Conservation (phyloP, 2,113 vertebrate genomes). For the Lasiurus cinereus region DNA sequence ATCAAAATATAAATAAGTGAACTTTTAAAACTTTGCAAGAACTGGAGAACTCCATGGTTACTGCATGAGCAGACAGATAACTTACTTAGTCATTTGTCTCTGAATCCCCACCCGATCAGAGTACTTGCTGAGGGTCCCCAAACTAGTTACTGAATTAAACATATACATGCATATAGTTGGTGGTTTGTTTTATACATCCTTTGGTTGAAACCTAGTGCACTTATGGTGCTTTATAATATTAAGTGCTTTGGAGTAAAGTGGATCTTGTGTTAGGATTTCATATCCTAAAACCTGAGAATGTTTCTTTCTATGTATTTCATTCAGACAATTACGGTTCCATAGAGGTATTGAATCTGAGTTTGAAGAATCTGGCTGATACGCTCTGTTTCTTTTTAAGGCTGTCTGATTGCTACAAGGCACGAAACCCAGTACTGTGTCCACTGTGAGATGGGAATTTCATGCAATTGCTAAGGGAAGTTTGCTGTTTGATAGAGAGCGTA, state of each 20-base stretch:
- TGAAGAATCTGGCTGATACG: neutral
- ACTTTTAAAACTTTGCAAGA: neutral
- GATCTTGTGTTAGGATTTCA: neutral
- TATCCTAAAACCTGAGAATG: neutral
- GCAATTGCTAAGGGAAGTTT: neutral
- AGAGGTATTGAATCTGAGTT: neutral
- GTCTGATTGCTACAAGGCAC: neutral
- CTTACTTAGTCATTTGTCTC: neutral
- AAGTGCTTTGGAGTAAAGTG: slow-evolving; percentile 24
- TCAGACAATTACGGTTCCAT: neutral
- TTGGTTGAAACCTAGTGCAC: neutral
- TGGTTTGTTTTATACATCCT: neutral
- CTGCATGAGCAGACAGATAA: neutral
- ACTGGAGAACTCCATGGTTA: neutral
- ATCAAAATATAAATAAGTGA: neutral
- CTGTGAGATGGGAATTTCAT: neutral
- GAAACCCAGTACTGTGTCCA: neutral
- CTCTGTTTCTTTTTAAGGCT: neutral
- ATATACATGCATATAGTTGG: neutral
- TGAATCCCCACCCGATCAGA: neutral
- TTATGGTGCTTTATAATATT: neutral
- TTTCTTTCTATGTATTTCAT: neutral
- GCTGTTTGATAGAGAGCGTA: neutral
- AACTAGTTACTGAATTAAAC: neutral
- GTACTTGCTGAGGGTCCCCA: rapidly evolving